phyloP scores from a whole-genome alignment of 2,797 vertebrate species.

The Adrianichthys oophorus region DNA sequence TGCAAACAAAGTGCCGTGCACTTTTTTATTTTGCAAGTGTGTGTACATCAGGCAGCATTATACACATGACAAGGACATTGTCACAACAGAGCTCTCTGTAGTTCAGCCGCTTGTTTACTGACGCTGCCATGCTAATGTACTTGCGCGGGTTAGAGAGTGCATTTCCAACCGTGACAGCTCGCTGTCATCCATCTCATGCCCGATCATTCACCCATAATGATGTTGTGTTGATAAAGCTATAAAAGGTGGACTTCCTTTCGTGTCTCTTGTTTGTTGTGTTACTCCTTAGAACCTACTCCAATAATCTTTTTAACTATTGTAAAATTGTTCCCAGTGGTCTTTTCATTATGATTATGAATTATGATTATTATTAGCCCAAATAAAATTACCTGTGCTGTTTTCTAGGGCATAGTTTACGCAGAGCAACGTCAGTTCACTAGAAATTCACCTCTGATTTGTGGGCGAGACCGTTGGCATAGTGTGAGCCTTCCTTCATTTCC shows the following conservation, averaged over 20 bases:
- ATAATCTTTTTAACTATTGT: no score
- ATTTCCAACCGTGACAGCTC: slow-evolving; percentile 39
- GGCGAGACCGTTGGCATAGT: no score
- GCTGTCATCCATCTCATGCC: slow-evolving; percentile 32
- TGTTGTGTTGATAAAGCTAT: slow-evolving; percentile 53
- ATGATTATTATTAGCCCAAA: no score
- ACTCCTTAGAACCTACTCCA: no score
- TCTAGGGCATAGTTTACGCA: no score
- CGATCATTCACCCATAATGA: slow-evolving; percentile 58
- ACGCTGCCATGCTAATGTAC: slow-evolving; percentile 62
- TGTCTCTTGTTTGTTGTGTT: slow-evolving; percentile 21
- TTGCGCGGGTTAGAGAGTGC: slow-evolving; percentile 63
- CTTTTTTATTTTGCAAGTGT: slow-evolving; percentile 4
- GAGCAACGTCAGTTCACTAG: no score
- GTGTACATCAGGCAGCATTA: slow-evolving; percentile 19
- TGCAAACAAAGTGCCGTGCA: slow-evolving; percentile 41
- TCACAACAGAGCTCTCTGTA: slow-evolving; percentile 44
- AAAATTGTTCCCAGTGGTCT: no score
- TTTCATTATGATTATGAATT: no score
- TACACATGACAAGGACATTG: slow-evolving; percentile 50
- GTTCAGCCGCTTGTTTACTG: slow-evolving; percentile 57
- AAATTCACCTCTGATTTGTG: no score
- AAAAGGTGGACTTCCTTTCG: slow-evolving; percentile 47
- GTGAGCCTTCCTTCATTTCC: no score
- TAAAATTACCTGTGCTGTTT: no score